Base-by-base conservation (phyloP, 2,113 vertebrate genomes). In the Rhizomys pruinosus region DNA sequence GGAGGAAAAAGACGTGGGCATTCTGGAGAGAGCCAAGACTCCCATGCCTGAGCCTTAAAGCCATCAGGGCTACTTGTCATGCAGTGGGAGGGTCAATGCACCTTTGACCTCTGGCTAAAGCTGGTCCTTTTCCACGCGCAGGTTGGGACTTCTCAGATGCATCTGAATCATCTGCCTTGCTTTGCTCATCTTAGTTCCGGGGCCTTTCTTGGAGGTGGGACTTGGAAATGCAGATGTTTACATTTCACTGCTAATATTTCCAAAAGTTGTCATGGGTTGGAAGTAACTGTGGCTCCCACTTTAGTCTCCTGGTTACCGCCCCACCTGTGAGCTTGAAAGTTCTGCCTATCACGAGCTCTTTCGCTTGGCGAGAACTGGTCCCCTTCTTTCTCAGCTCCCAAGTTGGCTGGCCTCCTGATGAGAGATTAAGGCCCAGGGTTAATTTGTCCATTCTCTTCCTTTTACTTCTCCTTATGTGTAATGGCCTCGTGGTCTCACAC, bases 1-100 rank as follows among this genome's bases (percentile, higher is more conserved):
- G n/a, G n/a, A n/a, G 74, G 92, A 71, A 71, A 82, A 55, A 17
- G 64, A 74, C 25, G 77, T 32, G 95, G 94, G 73, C 10, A 74
- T 95, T 91, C 86, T 44, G 79, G 44, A n/a, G 78, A 74, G 85
- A 7, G 78, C 73, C 39, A 4, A 3, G 15, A 42, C 23, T 5
- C 29, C 90, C 2, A 13, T 32, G 87, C 81, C 92, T 25, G 32
- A 23, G 17, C 15, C 69, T 42, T 12, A 20, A 57, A 82, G 89
- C 39, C 2, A 73, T 61, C 32, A 39, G 68, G 89, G 87, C 66
- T 20, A 12, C n/a, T 71, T 23, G 20, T 59, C 42, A 29, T 10
- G 1, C 6, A 12, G 27, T 20, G 4, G 59, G 82, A 27, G 12
- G 20, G 42, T 47, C 2, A 25, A 20, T 3, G 13, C n/a, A 32